A percentile compares a stretch with the other conserved stretches of the same genome.
Conservation (phyloP, 1,140 invertebrate species). For the Pollicipes pollicipes region DNA sequence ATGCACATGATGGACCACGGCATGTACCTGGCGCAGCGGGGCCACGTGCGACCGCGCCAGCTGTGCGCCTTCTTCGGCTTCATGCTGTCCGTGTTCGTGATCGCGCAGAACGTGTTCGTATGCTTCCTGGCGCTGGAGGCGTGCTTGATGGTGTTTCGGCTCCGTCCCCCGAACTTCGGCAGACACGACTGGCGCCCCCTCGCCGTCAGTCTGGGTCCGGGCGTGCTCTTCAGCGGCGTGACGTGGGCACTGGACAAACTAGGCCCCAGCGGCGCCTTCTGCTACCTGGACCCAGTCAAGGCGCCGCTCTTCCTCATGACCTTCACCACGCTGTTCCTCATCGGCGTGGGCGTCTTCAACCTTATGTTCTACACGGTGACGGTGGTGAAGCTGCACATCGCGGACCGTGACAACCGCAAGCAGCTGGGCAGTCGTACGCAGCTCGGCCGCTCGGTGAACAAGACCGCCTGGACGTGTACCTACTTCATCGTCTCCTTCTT, state of each 20-base stretch:
- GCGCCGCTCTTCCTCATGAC: not conserved
- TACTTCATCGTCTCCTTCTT: not conserved
- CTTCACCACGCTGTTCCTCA: not conserved
- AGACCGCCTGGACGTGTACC: not conserved
- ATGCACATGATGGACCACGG: not conserved
- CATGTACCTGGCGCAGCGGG: not conserved
- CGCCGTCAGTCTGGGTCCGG: not conserved
- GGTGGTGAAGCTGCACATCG: not conserved
- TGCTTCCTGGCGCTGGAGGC: not conserved
- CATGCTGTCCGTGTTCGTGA: not conserved
- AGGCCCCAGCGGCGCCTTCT: not conserved
- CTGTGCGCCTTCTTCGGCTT: constrained; percentile 1
- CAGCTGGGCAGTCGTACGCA: not conserved
- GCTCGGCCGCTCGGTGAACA: not conserved
- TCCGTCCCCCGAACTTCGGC: not conserved
- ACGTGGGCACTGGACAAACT: not conserved
- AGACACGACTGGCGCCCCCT: not conserved
- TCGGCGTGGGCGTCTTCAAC: not conserved
- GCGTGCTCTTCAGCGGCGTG: not conserved
- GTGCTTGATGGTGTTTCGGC: not conserved
- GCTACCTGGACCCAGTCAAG: not conserved
- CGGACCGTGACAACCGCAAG: not conserved
- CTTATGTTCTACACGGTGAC: not conserved
- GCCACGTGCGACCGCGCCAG: not conserved
- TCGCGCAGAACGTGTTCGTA: not conserved